A percentile compares a stretch with the other conserved stretches of the same genome.
Conservation (phyloP, 2,797 vertebrate species). For the Rhodeus uyekii region DNA sequence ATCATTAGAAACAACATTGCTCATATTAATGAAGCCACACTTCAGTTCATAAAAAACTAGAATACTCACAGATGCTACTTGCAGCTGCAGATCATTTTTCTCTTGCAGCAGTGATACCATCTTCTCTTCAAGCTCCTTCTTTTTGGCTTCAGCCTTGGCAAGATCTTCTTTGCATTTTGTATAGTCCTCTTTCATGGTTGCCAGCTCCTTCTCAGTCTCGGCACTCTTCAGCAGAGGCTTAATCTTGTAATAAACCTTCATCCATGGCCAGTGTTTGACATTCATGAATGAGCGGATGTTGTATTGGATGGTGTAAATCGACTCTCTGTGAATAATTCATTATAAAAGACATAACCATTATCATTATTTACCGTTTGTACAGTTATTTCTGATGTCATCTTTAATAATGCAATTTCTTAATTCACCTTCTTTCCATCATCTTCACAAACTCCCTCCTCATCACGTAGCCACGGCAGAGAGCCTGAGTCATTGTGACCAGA, state of each 20-base stretch:
- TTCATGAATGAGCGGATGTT: constrained; percentile 88
- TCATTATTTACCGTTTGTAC: neutral
- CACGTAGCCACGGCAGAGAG: constrained; percentile 77
- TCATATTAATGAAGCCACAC: neutral
- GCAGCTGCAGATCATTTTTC: constrained; percentile 87
- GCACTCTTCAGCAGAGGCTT: constrained; percentile 88
- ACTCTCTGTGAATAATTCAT: constrained; percentile 69
- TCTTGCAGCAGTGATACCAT: constrained; percentile 86
- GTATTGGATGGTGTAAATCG: constrained; percentile 86
- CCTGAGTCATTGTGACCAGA: constrained; percentile 81
- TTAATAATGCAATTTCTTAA: neutral
- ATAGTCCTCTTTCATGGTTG: constrained; percentile 84
- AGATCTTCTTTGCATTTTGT: constrained; percentile 75
- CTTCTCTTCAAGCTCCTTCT: constrained; percentile 89
- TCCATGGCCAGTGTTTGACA: constrained; percentile 91
- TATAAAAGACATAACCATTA: neutral
- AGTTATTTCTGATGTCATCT: neutral
- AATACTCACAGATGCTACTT: constrained; percentile 84
- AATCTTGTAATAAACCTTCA: constrained; percentile 94
- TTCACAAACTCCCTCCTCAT: constrained; percentile 83
- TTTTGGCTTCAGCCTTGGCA: constrained; percentile 80
- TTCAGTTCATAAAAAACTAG: neutral
- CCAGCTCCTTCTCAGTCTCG: constrained; percentile 88
- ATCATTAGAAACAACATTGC: neutral
- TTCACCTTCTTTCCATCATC: constrained; percentile 80